These are phyloP conservation scores for Thamnaconus septentrionalis DNA, from an alignment of 2,113 vertebrate species.

Conservation along the genomic window DNA sequence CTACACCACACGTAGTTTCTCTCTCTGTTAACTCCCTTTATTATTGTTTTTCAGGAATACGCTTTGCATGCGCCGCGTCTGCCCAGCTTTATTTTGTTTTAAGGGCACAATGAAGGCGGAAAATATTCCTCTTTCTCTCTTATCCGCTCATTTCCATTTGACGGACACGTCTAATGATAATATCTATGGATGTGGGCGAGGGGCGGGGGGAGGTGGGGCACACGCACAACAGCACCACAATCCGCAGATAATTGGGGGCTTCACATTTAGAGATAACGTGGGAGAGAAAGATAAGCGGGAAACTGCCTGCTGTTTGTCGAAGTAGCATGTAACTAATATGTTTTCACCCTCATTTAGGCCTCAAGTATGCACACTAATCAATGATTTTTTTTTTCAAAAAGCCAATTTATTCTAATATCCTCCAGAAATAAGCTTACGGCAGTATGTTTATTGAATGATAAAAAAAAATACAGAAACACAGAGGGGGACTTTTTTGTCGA, in stretches of 20 bases:
- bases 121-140: slow-evolving; percentile 38
- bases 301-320: slow-evolving; percentile 39
- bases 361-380: slow-evolving; percentile 46
- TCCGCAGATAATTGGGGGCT: slow-evolving; percentile 70
- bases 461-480: slow-evolving; percentile 19
- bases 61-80: slow-evolving; percentile 32
- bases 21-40: slow-evolving; percentile 68
- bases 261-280: slow-evolving; percentile 36
- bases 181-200: slow-evolving; percentile 37
- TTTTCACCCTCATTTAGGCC: slow-evolving; percentile 71
- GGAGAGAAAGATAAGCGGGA: slow-evolving; percentile 54
- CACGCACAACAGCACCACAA: slow-evolving; percentile 56
- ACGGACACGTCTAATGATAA: slow-evolving; percentile 72
- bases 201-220: too few species aligned
- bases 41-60: slow-evolving; percentile 64
- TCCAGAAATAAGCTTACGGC: slow-evolving; percentile 13
- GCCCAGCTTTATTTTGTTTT: slow-evolving; percentile 17
- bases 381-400: slow-evolving; percentile 29
- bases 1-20: slow-evolving; percentile 51
- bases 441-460: slow-evolving; percentile 53
- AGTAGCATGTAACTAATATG: slow-evolving; percentile 42
- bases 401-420: slow-evolving; percentile 55
- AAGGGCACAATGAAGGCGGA: slow-evolving; percentile 44
- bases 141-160: slow-evolving; percentile 63
- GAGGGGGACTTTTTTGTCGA: background rate